Base-by-base conservation (phyloP, 2,888 invertebrate genomes). In the Halictus quadricinctus region DNA sequence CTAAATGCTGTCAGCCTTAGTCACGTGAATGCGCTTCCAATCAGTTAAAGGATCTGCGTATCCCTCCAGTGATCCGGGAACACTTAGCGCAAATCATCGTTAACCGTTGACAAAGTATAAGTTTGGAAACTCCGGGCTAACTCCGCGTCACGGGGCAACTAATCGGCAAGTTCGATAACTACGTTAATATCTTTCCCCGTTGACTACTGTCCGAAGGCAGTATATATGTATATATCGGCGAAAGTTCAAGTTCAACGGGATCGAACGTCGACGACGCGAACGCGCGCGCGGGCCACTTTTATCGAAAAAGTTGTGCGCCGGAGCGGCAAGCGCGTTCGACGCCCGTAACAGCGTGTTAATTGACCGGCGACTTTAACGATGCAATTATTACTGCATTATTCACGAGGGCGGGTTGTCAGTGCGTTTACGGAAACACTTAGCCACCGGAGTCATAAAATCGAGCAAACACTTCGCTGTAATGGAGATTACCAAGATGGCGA, bases 1-100 rank as follows among this genome's bases (percentile, higher is more conserved):
- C 86, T 82, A 18, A 88, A 86, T 86, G 80, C 80, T 69, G 78
- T 73, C 86, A 77, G 74, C 79, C 81, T 88, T 84, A 81, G 75
- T 64, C 80, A 83, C 84, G 79, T 58, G 88, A 84, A 86, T 84
- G 88, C 86, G 79, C 86, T 84, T 86, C 84, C 86, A 88, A 88
- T 88, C 88, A 48, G 86, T 82, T 88, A 88, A 84, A 88, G 86
- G 87, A 79, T 77, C 84, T 76, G 79, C 79, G 58, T 76, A 77
- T 66, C 80, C 72, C 50, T 76, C 60, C 79, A 75, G 76, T 87
- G 85, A 80, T 85, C 74, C 80, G 76, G 58, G 80, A 79, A 64
- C 74, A 48, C 78, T 85, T 80, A 76, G 78, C 76, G 85, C 87
- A 83, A 87, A 87, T 87, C 85, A 81, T 83, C 83, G 80, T 85